These are phyloP conservation scores for Lepidurus couesii DNA, from an alignment of 1,140 invertebrate species.

Conservation along the genomic window DNA sequence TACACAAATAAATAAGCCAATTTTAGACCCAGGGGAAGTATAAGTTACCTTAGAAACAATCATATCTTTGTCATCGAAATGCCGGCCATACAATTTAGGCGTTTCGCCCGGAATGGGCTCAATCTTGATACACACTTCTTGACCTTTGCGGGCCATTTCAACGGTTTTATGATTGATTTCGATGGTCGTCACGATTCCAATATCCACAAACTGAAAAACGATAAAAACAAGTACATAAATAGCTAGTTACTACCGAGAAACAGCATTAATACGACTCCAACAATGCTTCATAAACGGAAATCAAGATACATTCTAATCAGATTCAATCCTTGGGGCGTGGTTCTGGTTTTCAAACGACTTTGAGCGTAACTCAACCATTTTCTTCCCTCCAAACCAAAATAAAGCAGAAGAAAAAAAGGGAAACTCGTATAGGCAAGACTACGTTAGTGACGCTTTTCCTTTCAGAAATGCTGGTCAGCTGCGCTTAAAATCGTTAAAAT, in stretches of 20 bases:
- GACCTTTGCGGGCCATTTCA: slow-evolving; percentile 86
- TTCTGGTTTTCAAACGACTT: too few relatives aligned
- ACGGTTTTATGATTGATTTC: slow-evolving; percentile 74
- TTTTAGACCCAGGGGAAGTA: background rate
- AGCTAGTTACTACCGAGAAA: background rate
- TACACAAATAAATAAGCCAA: background rate
- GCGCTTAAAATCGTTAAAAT: slow-evolving; percentile 10
- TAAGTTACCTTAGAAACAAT: slow-evolving; percentile 85
- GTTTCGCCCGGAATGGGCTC: slow-evolving; percentile 91
- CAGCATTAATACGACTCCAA: background rate
- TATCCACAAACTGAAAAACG: slow-evolving; percentile 75
- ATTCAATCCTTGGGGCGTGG: background rate
- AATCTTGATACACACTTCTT: slow-evolving; percentile 98
- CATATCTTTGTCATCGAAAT: slow-evolving; percentile 94
- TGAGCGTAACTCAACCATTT: too few relatives aligned
- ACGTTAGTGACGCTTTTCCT: background rate
- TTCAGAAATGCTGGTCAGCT: background rate
- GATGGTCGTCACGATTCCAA: slow-evolving; percentile 92
- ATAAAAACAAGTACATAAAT: slow-evolving; percentile 28
- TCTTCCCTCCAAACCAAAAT: too few relatives aligned
- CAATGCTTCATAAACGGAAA: too few relatives aligned
- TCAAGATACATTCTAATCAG: slow-evolving; percentile 31
- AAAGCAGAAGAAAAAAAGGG: background rate
- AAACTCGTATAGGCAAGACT: background rate
- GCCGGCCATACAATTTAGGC: slow-evolving; percentile 95